Evolutionary conservation across 2,113 vertebrate species (phyloP).

Genomic region (Bothrops jararaca): DNA sequence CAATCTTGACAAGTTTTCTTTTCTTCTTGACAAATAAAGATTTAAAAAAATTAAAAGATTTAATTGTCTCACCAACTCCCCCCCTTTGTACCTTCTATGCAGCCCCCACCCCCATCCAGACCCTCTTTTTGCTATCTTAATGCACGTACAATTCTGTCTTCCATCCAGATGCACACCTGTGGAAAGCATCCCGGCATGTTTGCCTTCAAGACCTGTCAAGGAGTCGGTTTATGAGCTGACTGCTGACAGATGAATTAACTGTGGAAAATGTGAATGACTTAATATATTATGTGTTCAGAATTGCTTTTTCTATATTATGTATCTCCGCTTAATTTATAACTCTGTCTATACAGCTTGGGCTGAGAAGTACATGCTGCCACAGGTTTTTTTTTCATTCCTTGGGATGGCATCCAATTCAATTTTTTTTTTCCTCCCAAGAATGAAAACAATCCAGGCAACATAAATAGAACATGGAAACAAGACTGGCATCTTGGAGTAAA

Average conservation of each 20-base stretch:
- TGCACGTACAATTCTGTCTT: conserved; percentile 65
- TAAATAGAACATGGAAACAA: background rate
- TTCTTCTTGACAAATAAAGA: background rate
- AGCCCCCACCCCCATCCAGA: conserved; percentile 41
- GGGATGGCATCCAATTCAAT: conserved; percentile 27
- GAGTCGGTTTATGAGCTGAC: conserved; percentile 69
- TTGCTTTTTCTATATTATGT: conserved; percentile 55
- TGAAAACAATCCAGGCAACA: background rate
- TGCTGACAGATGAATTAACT: conserved; percentile 80
- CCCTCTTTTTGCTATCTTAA: conserved; percentile 52
- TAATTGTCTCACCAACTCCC: background rate
- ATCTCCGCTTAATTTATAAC: conserved; percentile 59
- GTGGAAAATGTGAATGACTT: conserved; percentile 73
- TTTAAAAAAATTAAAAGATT: background rate
- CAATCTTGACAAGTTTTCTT: background rate
- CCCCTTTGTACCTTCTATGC: background rate
- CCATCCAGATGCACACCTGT: conserved; percentile 74
- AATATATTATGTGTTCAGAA: conserved; percentile 75
- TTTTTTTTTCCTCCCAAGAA: background rate
- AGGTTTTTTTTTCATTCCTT: background rate
- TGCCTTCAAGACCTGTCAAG: conserved; percentile 68
- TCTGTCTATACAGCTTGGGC: conserved; percentile 46
- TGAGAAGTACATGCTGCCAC: conserved; percentile 50
- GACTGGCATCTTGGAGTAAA: background rate
- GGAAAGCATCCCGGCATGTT: conserved; percentile 63